Base-by-base conservation (phyloP, 2,797 vertebrate species). In the Pangasius sanitwongsei region DNA sequence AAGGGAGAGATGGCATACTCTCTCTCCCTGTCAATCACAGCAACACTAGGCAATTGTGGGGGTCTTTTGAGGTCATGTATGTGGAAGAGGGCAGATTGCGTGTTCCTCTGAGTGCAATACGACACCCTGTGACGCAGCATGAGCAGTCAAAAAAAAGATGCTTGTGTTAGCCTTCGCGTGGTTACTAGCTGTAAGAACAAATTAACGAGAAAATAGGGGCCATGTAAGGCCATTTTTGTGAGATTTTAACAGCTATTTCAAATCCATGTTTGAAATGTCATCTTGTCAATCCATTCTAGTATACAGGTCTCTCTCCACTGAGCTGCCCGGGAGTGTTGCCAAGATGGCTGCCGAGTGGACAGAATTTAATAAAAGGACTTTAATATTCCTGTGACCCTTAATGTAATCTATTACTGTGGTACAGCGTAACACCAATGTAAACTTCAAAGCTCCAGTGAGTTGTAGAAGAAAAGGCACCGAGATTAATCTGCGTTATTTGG, bases 371-470 rank as follows among this genome's bases (percentile, higher is more conserved):
- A 69, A 28, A 53, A 53, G 11, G 63, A 37, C 48, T 69, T 34
- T 31, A 67, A 67, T 84, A 69, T 84, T 84, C n/a, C 44, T 67
- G 2, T 69, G 63, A 70, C 65, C 63, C 63, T 34, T 53, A 85
- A 85, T 11, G 11, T 85, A 85, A 70, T 84, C 82, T 31, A 31
- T 67, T 50, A 84, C 41, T 53, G 63, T 23, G 48, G 7, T 55
- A 34, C 65, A 48, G 7, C 61, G 18, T n/a, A 16, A 65, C 63
- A 23, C 48, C 34, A 34, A 28, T 53, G 65, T 37, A 70, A 85
- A 70, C 83, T 50, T 69, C 53, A 23, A 84, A 84, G 63, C 63
- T 69, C n/a, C 18, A 34, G n/a, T 34, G 65, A 85, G 82, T 65
- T 28, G 41, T n/a, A 4, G 61, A 18, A 63, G 11, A 85, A 69